These are phyloP conservation scores for Cricetomys ansorgei DNA, from an alignment of 2,113 vertebrate species.

Conservation along the genomic window DNA sequence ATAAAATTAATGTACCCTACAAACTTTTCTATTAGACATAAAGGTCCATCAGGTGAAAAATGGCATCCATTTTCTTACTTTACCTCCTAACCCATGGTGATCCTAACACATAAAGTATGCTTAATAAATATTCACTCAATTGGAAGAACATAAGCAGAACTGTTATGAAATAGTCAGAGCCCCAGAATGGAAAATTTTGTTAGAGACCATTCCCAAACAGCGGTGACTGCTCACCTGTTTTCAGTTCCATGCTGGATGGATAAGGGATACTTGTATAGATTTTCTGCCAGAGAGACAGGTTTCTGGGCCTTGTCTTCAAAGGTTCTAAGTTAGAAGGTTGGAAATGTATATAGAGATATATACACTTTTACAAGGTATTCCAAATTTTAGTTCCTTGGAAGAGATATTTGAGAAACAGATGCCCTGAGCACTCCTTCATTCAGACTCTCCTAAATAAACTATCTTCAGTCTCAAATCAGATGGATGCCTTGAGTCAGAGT, in stretches of 20 bases:
- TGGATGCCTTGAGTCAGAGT: conserved; percentile 21
- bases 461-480: conserved; percentile 47
- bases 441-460: conserved; percentile 17
- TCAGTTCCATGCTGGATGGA: not conserved
- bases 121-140: not conserved
- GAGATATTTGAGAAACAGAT: conserved; percentile 60
- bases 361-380: conserved; percentile 37
- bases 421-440: conserved; percentile 51
- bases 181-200: not conserved
- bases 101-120: not conserved
- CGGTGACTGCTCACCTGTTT: not conserved
- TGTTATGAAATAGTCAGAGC: not conserved
- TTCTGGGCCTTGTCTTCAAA: conserved; percentile 31
- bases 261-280: not conserved
- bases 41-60: not conserved
- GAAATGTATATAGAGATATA: conserved; percentile 41
- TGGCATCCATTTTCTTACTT: not conserved
- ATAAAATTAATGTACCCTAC: not conserved
- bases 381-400: conserved; percentile 49
- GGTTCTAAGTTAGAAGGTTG: conserved; percentile 49
- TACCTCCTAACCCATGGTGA: not conserved
- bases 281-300: conserved; percentile 30
- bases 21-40: not conserved
- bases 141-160: not conserved
- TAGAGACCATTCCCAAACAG: not conserved